Percentiles rank a stretch among this genome's conserved stretches.
phyloP scores from a whole-genome alignment of 2,797 vertebrate genomes.

The Poeciliopsis infans region DNA sequence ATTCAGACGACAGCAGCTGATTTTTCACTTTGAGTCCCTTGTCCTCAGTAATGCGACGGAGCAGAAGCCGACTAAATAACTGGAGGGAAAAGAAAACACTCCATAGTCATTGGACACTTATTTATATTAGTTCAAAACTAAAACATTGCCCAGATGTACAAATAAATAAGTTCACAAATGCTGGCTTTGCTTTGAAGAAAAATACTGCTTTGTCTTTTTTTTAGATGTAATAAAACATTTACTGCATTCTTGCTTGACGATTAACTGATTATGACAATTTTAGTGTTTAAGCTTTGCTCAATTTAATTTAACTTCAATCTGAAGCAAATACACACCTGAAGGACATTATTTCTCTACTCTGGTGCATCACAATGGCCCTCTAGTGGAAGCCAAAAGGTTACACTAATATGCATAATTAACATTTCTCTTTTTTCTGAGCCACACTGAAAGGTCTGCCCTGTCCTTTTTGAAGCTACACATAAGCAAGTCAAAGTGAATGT shows the following conservation, averaged over 20 bases:
- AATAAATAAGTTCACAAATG: slow-evolving; percentile 54
- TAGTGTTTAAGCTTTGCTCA: neutral
- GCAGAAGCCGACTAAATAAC: slow-evolving; percentile 30
- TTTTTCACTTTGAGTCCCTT: slow-evolving; percentile 17
- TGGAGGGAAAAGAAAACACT: slow-evolving; percentile 13
- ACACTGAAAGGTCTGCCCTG: neutral
- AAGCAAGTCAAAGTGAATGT: neutral
- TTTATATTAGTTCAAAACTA: slow-evolving; percentile 44
- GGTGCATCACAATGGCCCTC: neutral
- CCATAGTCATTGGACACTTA: slow-evolving; percentile 25
- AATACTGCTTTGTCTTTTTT: slow-evolving; percentile 62
- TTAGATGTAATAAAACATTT: slow-evolving; percentile 78
- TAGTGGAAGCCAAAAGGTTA: neutral
- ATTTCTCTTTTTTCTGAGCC: neutral
- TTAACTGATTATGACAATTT: neutral
- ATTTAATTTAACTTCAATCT: neutral
- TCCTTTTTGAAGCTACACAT: neutral
- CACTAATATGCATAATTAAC: neutral
- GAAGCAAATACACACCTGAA: neutral
- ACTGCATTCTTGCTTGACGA: slow-evolving; percentile 61
- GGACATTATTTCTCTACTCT: neutral
- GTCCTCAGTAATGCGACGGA: slow-evolving; percentile 39
- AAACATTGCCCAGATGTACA: slow-evolving; percentile 34
- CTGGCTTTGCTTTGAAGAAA: slow-evolving; percentile 56
- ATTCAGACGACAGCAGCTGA: neutral